Base-by-base conservation (phyloP, 2,113 vertebrate genomes). In the Mola mola region DNA sequence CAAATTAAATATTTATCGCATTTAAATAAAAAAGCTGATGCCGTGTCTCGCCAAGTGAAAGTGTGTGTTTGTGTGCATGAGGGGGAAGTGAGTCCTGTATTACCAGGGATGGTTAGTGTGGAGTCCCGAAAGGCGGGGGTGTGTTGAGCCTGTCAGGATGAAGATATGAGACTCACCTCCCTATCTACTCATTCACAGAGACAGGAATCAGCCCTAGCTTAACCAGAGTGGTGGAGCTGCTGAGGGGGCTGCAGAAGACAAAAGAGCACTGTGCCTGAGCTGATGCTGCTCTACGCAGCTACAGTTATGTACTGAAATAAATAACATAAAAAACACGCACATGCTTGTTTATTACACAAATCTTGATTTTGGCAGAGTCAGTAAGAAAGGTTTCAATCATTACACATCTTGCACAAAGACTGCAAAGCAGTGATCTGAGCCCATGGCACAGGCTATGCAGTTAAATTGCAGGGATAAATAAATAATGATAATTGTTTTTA, bases 1-100 rank as follows among this genome's bases (percentile, higher is more conserved):
- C 86, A 87, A 87, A 92, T 93, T 83, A 92, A 93, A 91, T 91
- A 92, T 93, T 91, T 90, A 93, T 89, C 55, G 16, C 68, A 74
- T 88, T 92, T 90, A 93, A 92, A 92, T 92, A 91, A 91, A 91
- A 91, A 87, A 84, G 72, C 78, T 25, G 89, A 79, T 37, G 58
- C 52, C 26, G 16, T 63, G 67, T 83, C 83, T 74, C 26, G 25
- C 46, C 22, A 9, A 68, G 52, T 48, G 66, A 44, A 36, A 21
- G 42, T 47, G 16, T 51, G 25, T 37, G 25, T 16, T 22, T 13
- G 42, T 17, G 67, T 51, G 78, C 50, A 63, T n/a, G 50, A 55
- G 57, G 57, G 28, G 66, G 72, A 65, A 73, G 59, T 10, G 44
- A 81, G 72, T 41, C 38, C 28, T 66, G 62, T 66, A 48, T 66